Percentiles rank a stretch among this genome's conserved stretches.
Conservation (phyloP, 2,113 vertebrate species). For the Pterocles burchelli region DNA sequence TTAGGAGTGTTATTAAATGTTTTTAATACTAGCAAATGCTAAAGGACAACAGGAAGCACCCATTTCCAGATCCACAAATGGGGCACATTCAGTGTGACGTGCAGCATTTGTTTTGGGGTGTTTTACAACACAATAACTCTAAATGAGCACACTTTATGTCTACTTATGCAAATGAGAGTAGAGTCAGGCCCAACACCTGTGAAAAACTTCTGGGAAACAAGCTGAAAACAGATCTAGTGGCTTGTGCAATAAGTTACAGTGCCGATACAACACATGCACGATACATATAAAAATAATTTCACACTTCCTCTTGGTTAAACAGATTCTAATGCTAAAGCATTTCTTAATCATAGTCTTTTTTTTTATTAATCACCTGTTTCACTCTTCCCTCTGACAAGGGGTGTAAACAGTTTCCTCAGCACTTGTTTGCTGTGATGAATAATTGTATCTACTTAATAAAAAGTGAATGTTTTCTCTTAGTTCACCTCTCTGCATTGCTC, state of each 20-base stretch:
- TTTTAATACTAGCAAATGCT: neutral
- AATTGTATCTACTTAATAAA: neutral
- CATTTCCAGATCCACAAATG: neutral
- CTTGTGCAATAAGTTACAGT: neutral
- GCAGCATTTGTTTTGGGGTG: neutral
- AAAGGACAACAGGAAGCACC: neutral
- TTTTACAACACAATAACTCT: rapidly evolving
- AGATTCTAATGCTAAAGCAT: neutral
- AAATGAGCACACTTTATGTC: neutral
- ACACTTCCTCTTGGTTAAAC: neutral
- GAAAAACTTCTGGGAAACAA: neutral
- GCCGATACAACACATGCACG: neutral
- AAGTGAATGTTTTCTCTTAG: neutral
- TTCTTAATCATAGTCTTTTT: neutral
- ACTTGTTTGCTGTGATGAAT: neutral
- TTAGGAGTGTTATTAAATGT: neutral
- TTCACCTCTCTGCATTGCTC: neutral
- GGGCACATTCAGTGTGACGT: neutral
- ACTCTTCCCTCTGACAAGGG: neutral
- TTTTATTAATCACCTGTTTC: neutral
- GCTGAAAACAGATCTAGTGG: neutral
- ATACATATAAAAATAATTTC: neutral
- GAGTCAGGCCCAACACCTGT: neutral
- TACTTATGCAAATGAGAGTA: neutral
- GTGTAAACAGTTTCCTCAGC: neutral